Percentiles rank a stretch among this genome's conserved stretches.
These are phyloP conservation scores for Geococcyx californianus DNA, from an alignment of 2,113 vertebrate species.

Conservation along the genomic window DNA sequence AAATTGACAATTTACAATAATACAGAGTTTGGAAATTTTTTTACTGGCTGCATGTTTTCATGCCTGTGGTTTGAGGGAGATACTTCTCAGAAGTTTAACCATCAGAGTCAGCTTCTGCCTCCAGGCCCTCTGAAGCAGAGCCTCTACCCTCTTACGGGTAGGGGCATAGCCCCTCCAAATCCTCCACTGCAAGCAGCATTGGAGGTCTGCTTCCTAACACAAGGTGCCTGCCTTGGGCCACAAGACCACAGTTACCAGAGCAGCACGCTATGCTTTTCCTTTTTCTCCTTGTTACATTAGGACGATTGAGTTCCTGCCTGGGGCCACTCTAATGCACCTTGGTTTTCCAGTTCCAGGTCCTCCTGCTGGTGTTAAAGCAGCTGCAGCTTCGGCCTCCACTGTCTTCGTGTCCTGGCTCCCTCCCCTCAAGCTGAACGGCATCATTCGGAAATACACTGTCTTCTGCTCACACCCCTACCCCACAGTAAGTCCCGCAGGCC, in stretches of 20 bases:
- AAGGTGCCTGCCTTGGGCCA: fast-evolving
- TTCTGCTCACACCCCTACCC: slow-evolving; percentile 98
- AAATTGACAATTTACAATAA: neutral
- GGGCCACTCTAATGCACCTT: neutral
- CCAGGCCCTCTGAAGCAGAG: neutral
- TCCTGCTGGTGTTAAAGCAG: slow-evolving; percentile 94
- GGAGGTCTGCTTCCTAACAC: neutral
- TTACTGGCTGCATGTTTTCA: neutral
- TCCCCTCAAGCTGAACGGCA: slow-evolving; percentile 93
- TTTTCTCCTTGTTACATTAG: neutral
- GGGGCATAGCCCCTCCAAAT: neutral
- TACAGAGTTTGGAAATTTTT: neutral
- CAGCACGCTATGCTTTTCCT: fast-evolving
- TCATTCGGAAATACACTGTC: slow-evolving; percentile 97
- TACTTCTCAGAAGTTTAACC: neutral
- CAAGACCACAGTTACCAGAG: neutral
- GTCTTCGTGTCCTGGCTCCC: slow-evolving; percentile 98
- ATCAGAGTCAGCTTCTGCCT: neutral
- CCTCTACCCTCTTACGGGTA: neutral
- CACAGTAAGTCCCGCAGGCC: slow-evolving; percentile 78
- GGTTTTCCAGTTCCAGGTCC: slow-evolving; percentile 89
- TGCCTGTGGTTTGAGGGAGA: neutral
- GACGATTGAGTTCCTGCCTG: neutral
- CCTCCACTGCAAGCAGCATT: fast-evolving
- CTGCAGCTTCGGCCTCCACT: slow-evolving; percentile 88